Evolutionary conservation across 2,113 vertebrate species (phyloP).

Genomic region (Oncorhynchus kisutch): DNA sequence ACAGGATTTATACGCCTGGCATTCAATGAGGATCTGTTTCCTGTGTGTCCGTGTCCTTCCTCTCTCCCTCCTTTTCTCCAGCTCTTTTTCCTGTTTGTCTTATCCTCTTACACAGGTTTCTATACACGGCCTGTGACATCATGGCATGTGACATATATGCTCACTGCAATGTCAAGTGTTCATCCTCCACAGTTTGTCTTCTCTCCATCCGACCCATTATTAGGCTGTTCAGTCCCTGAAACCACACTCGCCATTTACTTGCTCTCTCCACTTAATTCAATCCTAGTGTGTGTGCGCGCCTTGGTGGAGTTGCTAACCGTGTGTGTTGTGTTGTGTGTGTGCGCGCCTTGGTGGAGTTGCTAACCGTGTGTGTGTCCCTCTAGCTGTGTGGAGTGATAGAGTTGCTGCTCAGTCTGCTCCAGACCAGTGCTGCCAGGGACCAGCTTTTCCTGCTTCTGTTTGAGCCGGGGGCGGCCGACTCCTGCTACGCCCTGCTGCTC

Average conservation of each 20-base stretch:
- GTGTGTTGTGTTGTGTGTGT: neutral
- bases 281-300: no score
- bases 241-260: no score
- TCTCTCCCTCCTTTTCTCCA: neutral
- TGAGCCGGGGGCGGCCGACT: conserved; percentile 90
- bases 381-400: conserved; percentile 87
- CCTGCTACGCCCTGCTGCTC: conserved; percentile 88
- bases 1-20: neutral
- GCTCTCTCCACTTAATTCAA: no score
- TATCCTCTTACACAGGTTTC: neutral
- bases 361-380: neutral
- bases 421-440: conserved; percentile 84
- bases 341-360: neutral
- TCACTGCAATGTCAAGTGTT: neutral
- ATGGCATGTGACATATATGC: neutral
- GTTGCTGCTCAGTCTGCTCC: conserved; percentile 84
- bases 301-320: neutral
- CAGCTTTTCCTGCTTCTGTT: conserved; percentile 94
- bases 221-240: no score
- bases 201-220: neutral
- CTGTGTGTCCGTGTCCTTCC: neutral
- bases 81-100: neutral
- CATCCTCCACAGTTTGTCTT: neutral
- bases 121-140: neutral
- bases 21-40: conserved; percentile 13